Percentiles rank a stretch among this genome's conserved stretches.
Conservation (phyloP, 2,113 vertebrate genomes). For the Coptodon bakossiorum region DNA sequence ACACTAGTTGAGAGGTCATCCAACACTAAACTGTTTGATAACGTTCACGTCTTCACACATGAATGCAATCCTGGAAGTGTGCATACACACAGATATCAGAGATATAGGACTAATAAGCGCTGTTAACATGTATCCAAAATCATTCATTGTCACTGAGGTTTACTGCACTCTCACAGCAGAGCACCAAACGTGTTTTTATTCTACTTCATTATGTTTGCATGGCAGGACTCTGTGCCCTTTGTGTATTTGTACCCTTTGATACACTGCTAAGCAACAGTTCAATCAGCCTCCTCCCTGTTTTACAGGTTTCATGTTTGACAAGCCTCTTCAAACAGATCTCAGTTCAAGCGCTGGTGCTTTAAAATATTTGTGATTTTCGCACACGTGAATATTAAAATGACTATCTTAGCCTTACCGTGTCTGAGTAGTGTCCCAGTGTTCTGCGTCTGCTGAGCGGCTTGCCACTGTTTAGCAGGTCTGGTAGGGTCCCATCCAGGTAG, state of each 20-base stretch:
- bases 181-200: not conserved
- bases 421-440: conserved; percentile 66
- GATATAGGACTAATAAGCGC: not conserved
- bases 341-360: not conserved
- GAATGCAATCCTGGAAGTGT: not conserved
- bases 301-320: not conserved
- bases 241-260: not conserved
- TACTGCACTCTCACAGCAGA: not conserved
- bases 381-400: not conserved
- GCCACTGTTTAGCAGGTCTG: conserved; percentile 68
- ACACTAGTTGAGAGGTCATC: not conserved
- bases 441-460: conserved; percentile 59
- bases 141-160: not conserved
- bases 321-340: not conserved
- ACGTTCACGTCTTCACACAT: not conserved
- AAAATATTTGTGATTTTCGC: not conserved
- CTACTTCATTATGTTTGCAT: not conserved
- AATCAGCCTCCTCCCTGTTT: not conserved
- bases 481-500: conserved; percentile 49
- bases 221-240: not conserved
- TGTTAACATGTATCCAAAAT: not conserved
- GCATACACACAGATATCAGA: not conserved
- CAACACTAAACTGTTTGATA: not conserved
- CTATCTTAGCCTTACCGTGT: conserved; percentile 46
- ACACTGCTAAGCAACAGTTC: not conserved